Conservation (phyloP, 2,113 vertebrate species). For the Mormyrus lacerda region DNA sequence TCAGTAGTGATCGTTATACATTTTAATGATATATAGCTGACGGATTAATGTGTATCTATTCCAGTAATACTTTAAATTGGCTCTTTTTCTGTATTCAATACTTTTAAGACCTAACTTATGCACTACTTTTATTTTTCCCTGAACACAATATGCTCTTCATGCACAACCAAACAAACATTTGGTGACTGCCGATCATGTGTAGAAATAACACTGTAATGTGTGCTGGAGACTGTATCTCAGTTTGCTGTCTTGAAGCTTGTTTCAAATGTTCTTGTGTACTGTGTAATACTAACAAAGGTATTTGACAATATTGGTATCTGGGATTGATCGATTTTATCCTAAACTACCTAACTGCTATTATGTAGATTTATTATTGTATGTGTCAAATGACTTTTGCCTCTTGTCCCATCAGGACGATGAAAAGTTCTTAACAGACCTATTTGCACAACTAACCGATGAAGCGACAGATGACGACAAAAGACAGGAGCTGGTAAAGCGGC, state of each 20-base stretch:
- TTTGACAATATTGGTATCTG: background rate
- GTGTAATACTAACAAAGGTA: background rate
- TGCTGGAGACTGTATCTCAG: background rate
- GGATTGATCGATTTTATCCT: background rate
- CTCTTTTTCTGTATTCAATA: background rate
- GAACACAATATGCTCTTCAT: background rate
- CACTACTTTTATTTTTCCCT: background rate
- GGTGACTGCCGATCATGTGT: background rate
- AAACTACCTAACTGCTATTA: background rate
- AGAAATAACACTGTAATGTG: background rate
- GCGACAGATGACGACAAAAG: constrained; percentile 97
- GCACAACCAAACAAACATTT: background rate
- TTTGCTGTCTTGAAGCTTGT: background rate
- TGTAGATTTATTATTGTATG: background rate
- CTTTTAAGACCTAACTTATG: background rate
- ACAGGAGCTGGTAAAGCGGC: constrained; percentile 82
- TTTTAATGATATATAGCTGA: background rate
- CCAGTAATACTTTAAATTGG: background rate
- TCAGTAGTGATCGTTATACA: background rate
- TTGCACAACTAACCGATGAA: constrained; percentile 99
- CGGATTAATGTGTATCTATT: background rate
- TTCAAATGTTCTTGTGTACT: background rate
- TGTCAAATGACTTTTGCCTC: background rate
- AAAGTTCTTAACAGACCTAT: constrained; percentile 98
- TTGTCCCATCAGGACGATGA: constrained; percentile 81